A percentile compares a stretch with the other conserved stretches of the same genome.
phyloP scores from a whole-genome alignment of 2,888 invertebrate species.

The Volucella zonaria region DNA sequence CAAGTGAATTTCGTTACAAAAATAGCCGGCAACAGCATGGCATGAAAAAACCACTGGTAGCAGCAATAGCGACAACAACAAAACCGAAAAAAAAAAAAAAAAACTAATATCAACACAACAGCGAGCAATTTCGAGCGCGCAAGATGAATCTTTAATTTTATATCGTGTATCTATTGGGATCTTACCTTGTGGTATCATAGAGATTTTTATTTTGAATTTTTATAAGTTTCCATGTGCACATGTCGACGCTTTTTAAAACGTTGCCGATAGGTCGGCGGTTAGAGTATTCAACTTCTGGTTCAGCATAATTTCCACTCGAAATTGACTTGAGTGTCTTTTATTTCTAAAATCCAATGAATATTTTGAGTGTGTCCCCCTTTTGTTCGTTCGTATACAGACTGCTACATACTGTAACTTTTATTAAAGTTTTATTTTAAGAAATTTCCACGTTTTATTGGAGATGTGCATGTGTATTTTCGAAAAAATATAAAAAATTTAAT shows the following conservation, averaged over 20 bases:
- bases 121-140: background rate
- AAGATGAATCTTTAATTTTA: slow-evolving; percentile 24
- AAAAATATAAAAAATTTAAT: slow-evolving; percentile 19
- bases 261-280: background rate
- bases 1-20: slow-evolving; percentile 46
- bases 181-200: slow-evolving; percentile 31
- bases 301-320: slow-evolving; percentile 20
- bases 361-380: slow-evolving; percentile 3
- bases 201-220: slow-evolving; percentile 1
- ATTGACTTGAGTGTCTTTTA: slow-evolving; percentile 18
- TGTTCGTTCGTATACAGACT: background rate
- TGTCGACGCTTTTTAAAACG: background rate
- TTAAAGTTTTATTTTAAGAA: slow-evolving; percentile 53
- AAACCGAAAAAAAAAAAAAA: background rate
- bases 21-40: slow-evolving; percentile 44
- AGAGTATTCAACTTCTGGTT: background rate
- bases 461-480: slow-evolving; percentile 31
- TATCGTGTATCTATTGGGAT: slow-evolving; percentile 27
- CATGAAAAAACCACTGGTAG: background rate
- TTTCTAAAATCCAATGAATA: slow-evolving; percentile 18
- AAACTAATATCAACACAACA: slow-evolving; percentile 56
- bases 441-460: slow-evolving; percentile 39
- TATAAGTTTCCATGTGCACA: background rate
- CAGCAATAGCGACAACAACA: slow-evolving; percentile 1
- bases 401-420: background rate